Conservation (phyloP, 2,797 vertebrate genomes). For the Capromys pilorides region DNA sequence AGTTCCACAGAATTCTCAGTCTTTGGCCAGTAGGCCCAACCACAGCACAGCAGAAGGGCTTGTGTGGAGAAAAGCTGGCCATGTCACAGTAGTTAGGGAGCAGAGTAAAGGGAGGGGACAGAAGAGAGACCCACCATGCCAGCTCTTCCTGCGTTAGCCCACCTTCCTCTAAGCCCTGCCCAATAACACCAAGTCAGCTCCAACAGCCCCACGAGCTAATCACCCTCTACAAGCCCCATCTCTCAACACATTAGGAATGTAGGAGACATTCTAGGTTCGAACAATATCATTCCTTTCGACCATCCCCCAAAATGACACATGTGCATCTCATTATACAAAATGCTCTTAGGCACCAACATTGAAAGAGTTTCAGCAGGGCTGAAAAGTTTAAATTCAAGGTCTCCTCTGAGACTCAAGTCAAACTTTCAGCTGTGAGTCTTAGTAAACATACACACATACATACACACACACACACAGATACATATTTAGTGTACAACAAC, state of each 20-base stretch:
- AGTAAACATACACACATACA: no score
- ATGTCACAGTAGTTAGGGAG: neutral
- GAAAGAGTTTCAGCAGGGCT: neutral
- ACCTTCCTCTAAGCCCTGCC: neutral
- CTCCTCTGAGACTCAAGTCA: neutral
- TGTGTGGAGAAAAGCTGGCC: neutral
- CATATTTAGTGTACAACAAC: neutral
- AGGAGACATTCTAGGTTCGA: neutral
- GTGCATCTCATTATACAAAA: neutral
- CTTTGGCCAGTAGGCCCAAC: neutral
- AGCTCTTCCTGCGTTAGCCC: neutral
- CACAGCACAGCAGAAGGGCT: neutral
- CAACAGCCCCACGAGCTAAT: neutral
- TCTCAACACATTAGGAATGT: neutral
- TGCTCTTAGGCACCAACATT: neutral
- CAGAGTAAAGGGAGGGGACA: neutral
- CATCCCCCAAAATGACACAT: neutral
- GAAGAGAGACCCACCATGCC: neutral
- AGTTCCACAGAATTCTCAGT: neutral
- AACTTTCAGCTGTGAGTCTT: neutral
- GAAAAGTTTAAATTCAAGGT: neutral
- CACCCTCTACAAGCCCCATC: neutral
- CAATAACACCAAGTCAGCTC: neutral
- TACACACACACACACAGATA: no score
- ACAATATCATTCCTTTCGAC: neutral